Evolutionary conservation across 1,140 invertebrate genomes (phyloP).

Genomic region (Drosophila sproati): DNA sequence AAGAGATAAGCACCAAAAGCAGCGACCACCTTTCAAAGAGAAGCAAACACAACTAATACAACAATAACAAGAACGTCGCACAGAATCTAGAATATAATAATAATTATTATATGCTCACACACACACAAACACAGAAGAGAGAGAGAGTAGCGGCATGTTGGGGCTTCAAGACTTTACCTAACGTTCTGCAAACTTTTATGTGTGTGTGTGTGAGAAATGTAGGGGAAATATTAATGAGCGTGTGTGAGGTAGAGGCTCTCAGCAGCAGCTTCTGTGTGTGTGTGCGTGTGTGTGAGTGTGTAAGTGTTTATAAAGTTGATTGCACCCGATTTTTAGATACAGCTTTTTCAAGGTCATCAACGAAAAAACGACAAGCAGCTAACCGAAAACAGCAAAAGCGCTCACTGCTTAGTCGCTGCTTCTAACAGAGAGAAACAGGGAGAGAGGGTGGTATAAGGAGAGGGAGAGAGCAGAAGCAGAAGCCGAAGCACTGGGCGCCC

Average conservation of each 20-base stretch:
- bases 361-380: constrained; percentile 75
- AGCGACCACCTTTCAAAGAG: constrained; percentile 64
- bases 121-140: constrained; percentile 16
- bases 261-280: neutral
- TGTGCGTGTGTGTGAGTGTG: constrained; percentile 20
- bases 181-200: constrained; percentile 43
- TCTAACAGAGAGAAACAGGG: constrained; percentile 32
- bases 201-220: constrained; percentile 55
- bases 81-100: constrained; percentile 56
- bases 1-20: constrained; percentile 42
- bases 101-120: constrained; percentile 60
- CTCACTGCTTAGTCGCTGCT: constrained; percentile 41
- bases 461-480: neutral
- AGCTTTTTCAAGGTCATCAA: constrained; percentile 84
- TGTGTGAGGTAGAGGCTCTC: constrained; percentile 33
- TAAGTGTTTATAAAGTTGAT: constrained; percentile 82
- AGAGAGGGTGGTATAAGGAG: neutral
- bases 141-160: constrained; percentile 36
- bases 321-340: constrained; percentile 85
- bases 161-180: constrained; percentile 71
- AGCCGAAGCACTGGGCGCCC: constrained; percentile 13
- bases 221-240: constrained; percentile 66
- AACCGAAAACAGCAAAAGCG: constrained; percentile 56
- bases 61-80: constrained; percentile 28
- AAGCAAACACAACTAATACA: constrained; percentile 9